A percentile compares a stretch with the other conserved stretches of the same genome.
These are phyloP conservation scores for Nomia melanderi DNA, from an alignment of 1,140 invertebrate genomes.

Conservation along the genomic window DNA sequence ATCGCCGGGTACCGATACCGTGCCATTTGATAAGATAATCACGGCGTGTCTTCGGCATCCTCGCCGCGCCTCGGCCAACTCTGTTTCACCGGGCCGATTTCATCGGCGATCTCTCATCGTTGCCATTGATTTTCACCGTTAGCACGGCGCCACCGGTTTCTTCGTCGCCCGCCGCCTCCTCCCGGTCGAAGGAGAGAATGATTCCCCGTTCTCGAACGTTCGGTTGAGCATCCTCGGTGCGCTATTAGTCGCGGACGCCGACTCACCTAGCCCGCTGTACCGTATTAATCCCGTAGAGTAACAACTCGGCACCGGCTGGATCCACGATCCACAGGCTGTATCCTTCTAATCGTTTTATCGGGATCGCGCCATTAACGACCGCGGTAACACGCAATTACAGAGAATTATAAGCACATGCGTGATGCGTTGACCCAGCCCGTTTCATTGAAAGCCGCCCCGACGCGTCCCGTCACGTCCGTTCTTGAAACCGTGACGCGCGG, in stretches of 20 bases:
- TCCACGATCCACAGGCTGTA: no score
- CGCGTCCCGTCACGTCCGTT: no score
- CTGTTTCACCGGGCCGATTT: not conserved
- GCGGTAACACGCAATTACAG: no score
- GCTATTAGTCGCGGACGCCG: not conserved
- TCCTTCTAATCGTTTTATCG: no score
- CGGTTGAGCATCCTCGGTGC: not conserved
- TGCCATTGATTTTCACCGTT: conserved; percentile 58
- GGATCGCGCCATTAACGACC: no score
- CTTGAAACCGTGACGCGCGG: not conserved
- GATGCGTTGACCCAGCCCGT: no score
- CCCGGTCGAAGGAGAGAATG: not conserved
- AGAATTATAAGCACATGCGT: no score
- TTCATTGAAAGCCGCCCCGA: no score
- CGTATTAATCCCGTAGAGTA: no score
- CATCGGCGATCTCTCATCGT: not conserved
- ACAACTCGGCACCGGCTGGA: no score
- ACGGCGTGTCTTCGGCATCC: conserved; percentile 49
- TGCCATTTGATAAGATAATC: conserved; percentile 61
- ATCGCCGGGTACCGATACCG: conserved; percentile 28
- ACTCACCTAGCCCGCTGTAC: no score
- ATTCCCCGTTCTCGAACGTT: not conserved
- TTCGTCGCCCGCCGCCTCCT: not conserved
- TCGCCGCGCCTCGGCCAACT: not conserved
- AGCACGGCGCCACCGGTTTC: conserved; percentile 23